Percentiles rank a stretch among this genome's conserved stretches.
Conservation (phyloP, 92 coral and sea anemone species). For the Umimayanthus chanpuru region DNA sequence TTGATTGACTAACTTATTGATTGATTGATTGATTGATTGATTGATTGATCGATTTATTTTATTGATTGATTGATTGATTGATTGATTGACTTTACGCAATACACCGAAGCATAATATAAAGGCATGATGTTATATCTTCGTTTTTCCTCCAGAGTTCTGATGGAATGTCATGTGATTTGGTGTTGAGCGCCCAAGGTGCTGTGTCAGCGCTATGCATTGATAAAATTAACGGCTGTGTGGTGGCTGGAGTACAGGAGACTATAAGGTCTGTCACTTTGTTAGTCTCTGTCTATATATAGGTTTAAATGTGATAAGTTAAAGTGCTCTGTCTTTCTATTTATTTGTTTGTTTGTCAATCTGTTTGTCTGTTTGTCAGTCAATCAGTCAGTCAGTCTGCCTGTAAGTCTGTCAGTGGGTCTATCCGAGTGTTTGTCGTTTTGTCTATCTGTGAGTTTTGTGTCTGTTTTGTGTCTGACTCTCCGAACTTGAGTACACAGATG, state of each 20-base stretch:
- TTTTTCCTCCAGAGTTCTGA: constrained; percentile 72
- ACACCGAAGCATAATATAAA: not conserved
- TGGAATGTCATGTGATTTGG: constrained; percentile 96
- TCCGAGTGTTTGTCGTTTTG: no score
- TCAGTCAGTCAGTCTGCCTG: no score
- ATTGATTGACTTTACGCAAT: not conserved
- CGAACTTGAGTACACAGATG: not conserved
- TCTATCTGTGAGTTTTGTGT: no score
- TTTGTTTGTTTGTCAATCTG: not conserved
- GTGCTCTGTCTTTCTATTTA: no score
- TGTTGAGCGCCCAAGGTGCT: constrained; percentile 90
- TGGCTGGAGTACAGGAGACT: constrained; percentile 90
- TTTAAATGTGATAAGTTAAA: no score
- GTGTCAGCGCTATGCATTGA: constrained; percentile 97
- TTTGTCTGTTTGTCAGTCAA: no score
- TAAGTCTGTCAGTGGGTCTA: no score
- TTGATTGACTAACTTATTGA: no score
- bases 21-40: not conserved
- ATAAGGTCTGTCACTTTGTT: constrained; percentile 56
- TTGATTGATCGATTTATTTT: not conserved
- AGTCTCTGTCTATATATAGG: no score
- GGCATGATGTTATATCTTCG: not conserved
- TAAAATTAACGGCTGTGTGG: constrained; percentile 90
- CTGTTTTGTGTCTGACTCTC: not conserved
- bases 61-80: not conserved